Conservation (phyloP, 2,888 invertebrate genomes). For the Eupithecia centaureata region DNA sequence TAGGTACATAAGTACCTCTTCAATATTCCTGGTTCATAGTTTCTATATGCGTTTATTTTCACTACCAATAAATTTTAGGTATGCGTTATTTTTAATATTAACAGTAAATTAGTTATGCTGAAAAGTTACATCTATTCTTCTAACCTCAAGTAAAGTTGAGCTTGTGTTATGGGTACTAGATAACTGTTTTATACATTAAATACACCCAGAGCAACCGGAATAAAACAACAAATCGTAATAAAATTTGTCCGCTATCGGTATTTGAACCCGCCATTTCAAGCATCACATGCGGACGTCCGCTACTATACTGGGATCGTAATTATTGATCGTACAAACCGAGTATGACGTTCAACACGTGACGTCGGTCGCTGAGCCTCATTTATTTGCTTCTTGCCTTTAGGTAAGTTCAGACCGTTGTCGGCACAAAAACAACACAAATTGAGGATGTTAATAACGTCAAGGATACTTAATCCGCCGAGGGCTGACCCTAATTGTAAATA, state of each 20-base stretch:
- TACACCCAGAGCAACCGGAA: neutral
- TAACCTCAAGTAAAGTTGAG: neutral
- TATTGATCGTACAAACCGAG: neutral
- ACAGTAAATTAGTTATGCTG: too few species aligned
- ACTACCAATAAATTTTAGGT: neutral
- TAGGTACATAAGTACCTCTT: neutral
- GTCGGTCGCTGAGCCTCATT: neutral
- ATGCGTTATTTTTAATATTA: too few species aligned
- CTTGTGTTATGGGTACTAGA: too few species aligned
- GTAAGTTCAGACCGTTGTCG: neutral
- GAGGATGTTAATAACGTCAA: constrained; percentile 52
- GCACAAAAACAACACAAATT: constrained; percentile 46
- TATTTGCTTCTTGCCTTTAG: neutral
- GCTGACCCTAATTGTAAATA: constrained; percentile 69
- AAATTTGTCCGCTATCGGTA: neutral
- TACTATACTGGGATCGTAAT: neutral
- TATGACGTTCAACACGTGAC: neutral
- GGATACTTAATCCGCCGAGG: constrained; percentile 52
- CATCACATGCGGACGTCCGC: neutral
- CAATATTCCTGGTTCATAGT: neutral
- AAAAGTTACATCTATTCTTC: too few species aligned
- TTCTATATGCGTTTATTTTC: neutral
- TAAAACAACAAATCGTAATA: neutral
- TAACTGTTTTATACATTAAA: neutral
- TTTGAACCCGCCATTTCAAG: neutral